Base-by-base conservation (phyloP, 2,888 invertebrate genomes). In the Leucophora obtusa region DNA sequence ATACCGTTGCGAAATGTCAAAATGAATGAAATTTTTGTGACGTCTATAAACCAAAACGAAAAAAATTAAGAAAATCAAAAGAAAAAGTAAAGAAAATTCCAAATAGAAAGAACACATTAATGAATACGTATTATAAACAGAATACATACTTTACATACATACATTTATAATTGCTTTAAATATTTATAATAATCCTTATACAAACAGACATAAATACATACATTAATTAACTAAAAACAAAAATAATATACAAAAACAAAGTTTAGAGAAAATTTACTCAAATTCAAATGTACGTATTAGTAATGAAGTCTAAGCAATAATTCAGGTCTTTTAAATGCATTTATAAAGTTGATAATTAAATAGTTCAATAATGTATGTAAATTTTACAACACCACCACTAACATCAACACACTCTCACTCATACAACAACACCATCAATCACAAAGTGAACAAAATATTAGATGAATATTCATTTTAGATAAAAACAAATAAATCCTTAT, bases 11-110 rank as follows among this genome's bases (percentile, higher is more conserved):
- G 86, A 87, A 86, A 81, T 81, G 81, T 81, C 81, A 82, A 84
- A 83, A 82, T 79, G 74, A 83, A 84, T 83, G 83, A 86, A 87
- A 89, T 89, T 89, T 89, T 89, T 89, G 87, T 89, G 89, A 89
- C 89, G 89, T 89, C 89, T 87, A 87, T 87, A 89, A 89, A 87
- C 85, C 85, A 86, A 70, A 72, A 83, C 35, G 35, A 43, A 72
- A 65, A n/a, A 75, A 75, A 72, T 21, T 78, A 68, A 62, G 68
- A 59, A 65, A 82, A 73, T 68, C 62, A 77, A 77, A 54, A 76
- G 15, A 69, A 8, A 63, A 54, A 70, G 73, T 28, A 18, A 72
- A 71, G 74, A 73, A 74, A 80, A 53, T 73, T 60, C 60, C 71
- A 80, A 53, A 84, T 65, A 83, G 80, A 81, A 65, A 76, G 79